These are phyloP conservation scores for Drosophila tropicalis DNA, from an alignment of 1,140 invertebrate species.

Conservation along the genomic window DNA sequence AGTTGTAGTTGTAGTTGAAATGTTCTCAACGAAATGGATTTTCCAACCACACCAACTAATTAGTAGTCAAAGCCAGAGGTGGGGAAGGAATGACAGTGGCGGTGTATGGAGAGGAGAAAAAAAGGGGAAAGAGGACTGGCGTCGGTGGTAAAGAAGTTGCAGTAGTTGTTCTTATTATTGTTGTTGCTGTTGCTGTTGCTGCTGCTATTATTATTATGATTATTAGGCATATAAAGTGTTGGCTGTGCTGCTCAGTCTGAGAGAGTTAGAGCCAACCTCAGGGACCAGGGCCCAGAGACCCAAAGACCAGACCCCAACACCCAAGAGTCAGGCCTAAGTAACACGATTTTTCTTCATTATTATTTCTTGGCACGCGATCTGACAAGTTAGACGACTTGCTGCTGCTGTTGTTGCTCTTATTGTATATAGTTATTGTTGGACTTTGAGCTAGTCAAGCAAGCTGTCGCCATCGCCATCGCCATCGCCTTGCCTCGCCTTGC, in stretches of 20 bases:
- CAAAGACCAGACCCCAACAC: constrained; percentile 12
- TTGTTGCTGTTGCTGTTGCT: constrained; percentile 19
- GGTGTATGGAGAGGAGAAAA: neutral
- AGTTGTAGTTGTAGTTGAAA: constrained; percentile 2
- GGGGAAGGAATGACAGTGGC: constrained; percentile 1
- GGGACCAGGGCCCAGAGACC: neutral
- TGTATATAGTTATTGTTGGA: constrained; percentile 47
- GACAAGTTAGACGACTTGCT: constrained; percentile 67
- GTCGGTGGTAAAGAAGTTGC: constrained; percentile 2
- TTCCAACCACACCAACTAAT: constrained; percentile 57
- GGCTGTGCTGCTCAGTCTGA: constrained; percentile 32
- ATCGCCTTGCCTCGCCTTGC: constrained; percentile 1
- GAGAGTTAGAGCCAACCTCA: constrained; percentile 3
- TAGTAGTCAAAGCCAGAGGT: constrained; percentile 31
- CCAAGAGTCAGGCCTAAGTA: constrained; percentile 59
- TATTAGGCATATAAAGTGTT: constrained; percentile 72
- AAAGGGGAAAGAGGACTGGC: neutral
- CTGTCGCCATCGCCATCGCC: constrained; percentile 60
- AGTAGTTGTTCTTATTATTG: too few relatives aligned
- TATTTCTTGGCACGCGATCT: constrained; percentile 81
- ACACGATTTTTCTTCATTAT: constrained; percentile 79
- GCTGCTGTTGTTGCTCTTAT: constrained; percentile 22
- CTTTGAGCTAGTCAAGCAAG: constrained; percentile 77
- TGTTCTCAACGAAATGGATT: constrained; percentile 30
- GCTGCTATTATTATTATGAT: constrained; percentile 57